Evolutionary conservation across 2,888 invertebrate species (phyloP).

Genomic region (Acanthopleura granulata): DNA sequence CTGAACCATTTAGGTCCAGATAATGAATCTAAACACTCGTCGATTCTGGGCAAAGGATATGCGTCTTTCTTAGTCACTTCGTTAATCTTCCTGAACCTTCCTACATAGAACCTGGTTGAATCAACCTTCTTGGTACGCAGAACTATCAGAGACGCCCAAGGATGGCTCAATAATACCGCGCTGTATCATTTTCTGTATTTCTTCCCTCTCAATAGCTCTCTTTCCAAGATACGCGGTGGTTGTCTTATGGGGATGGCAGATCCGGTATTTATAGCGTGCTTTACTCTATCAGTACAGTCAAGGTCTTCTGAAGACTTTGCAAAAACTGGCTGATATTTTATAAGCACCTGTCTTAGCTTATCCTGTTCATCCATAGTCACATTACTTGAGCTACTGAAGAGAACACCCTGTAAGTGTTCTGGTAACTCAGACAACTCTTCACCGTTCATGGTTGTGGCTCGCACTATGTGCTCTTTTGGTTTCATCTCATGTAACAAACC

Average conservation of each 20-base stretch:
- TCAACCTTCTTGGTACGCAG: conserved; percentile 14
- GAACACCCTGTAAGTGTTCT: neutral
- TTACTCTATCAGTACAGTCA: conserved; percentile 14
- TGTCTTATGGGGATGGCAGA: conserved; percentile 16
- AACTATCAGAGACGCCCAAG: conserved; percentile 10
- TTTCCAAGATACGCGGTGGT: neutral
- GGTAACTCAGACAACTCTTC: neutral
- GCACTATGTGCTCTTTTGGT: neutral
- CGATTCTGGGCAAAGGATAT: neutral
- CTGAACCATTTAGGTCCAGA: neutral
- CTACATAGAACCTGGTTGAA: neutral
- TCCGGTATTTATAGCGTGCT: conserved; percentile 13
- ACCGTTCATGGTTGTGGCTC: neutral
- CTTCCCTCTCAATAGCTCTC: neutral
- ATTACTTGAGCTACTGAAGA: neutral
- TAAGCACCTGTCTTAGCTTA: neutral
- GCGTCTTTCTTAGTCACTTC: conserved; percentile 5
- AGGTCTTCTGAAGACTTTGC: conserved; percentile 20
- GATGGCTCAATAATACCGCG: conserved; percentile 14
- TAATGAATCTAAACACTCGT: conserved; percentile 2
- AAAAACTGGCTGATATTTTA: conserved; percentile 15
- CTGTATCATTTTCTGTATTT: conserved; percentile 1
- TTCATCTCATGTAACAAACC: neutral
- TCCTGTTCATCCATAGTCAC: neutral
- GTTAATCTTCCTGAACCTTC: neutral